Evolutionary conservation across 2,797 vertebrate species (phyloP), one percentile per base, ranked within the genome.

Genomic region (Sandelia bainsii): DNA sequence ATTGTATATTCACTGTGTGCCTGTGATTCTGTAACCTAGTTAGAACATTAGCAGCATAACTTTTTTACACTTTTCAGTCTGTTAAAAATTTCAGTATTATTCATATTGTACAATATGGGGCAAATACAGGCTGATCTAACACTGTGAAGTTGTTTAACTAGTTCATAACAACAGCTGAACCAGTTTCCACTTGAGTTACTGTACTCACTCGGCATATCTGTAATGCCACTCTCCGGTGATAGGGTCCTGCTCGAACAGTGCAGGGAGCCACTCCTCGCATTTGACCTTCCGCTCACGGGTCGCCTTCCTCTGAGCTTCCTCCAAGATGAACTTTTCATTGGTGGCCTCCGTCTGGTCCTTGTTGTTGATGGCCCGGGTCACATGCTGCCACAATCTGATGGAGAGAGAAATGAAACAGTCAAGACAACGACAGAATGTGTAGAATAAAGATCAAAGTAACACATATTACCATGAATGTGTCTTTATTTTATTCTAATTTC

Each of bases 261-360:
- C 95, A 13, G 97, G 95, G 0, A 66, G 88, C 98, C 98, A 99
- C 3, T 97, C 96, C 89, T 98, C 96, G 57, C 94, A 95, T 73
- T 96, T 97, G 23, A 93, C 93, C 80, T 99, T 99, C 29, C 98
- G 94, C 77, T 98, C 96, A 53, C 96, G 96, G 19, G 97, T 95
- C 11, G 95, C 94, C 79, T 93, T 97, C 77, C 98, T 96, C 91
- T 99, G 98, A 62, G 93, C 97, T 83, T 99, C 98, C 93, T 99
- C 98, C 88, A 99, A 93, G 79, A 98, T 51, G 40, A 93, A 98
- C 88, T 99, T 99, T 90, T 99, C 98, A 25, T 98, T 96, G 85
- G 98, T 99, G 74, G 98, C 98, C 90, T 98, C 97, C 5, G 95
- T 96, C 93, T 99, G 98, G 91, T 99, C 98, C 95, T 99, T 99